These are phyloP conservation scores for Tetropium fuscum DNA, from an alignment of 2,888 invertebrate species.

Conservation along the genomic window DNA sequence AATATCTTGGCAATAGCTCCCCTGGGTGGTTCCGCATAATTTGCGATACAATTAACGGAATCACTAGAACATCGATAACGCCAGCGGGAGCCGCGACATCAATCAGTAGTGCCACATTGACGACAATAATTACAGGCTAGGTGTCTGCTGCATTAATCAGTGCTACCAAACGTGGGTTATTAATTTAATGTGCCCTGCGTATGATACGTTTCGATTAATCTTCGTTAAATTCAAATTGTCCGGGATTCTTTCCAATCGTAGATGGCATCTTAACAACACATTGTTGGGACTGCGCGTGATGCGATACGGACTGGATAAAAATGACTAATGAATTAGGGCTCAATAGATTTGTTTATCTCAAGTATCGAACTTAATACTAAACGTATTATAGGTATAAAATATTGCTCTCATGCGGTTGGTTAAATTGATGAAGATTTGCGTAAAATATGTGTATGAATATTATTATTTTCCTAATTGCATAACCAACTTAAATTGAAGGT, in stretches of 20 bases:
- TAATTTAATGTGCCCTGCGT: slow-evolving; percentile 55
- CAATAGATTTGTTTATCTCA: slow-evolving; percentile 20
- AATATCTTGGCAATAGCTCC: slow-evolving; percentile 2
- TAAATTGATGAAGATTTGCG: too few species aligned
- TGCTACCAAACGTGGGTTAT: slow-evolving; percentile 53
- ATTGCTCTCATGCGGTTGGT: too few species aligned
- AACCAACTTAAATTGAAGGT: too few species aligned
- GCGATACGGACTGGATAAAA: slow-evolving; percentile 57
- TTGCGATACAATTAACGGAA: slow-evolving; percentile 12
- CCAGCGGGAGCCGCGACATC: slow-evolving; percentile 42
- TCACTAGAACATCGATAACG: slow-evolving; percentile 9
- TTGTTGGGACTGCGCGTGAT: slow-evolving; percentile 54
- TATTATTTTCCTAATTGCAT: too few species aligned
- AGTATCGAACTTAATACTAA: slow-evolving; percentile 1
- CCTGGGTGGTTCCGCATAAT: slow-evolving; percentile 13
- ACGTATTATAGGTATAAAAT: too few species aligned
- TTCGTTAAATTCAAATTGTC: slow-evolving; percentile 64
- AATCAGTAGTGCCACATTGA: slow-evolving; percentile 55
- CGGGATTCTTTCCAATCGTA: slow-evolving; percentile 41
- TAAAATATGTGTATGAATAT: too few species aligned
- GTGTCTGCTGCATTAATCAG: slow-evolving; percentile 55
- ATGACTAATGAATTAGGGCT: slow-evolving; percentile 55
- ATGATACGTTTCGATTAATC: slow-evolving; percentile 61
- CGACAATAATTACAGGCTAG: slow-evolving; percentile 53
- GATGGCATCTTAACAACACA: slow-evolving; percentile 61